Base-by-base conservation (phyloP, 2,888 invertebrate species). In the Megamerina dolium region DNA sequence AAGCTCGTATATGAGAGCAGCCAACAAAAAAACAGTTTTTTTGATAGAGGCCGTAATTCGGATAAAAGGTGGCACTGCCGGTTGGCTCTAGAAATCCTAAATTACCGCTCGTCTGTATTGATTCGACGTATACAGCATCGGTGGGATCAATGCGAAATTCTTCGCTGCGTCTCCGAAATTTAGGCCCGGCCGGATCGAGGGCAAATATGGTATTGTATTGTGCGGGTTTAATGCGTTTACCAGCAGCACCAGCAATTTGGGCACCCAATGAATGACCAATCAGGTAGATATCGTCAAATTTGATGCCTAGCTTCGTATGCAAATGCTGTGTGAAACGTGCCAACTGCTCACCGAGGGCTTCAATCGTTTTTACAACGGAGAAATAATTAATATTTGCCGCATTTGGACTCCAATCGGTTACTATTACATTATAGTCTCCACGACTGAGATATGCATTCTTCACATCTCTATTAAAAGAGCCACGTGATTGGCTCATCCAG, bases 251-350 rank as follows among this genome's bases (percentile, higher is more conserved):
- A 1, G 60, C 60, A 5, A 68, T 53, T 46, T 73, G 73, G 0
- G 66, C 73, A 5, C 73, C 73, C 37, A 73, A 46, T 5, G 70
- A 70, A 30, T 73, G 73, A 0, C 73, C 73, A 33, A 72, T 54
- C 1, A 72, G 26, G 37, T 63, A 66, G 20, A 64, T 60, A 8
- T 58, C 57, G 9, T 56, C 52, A 8, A 53, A 57, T 3, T 51
- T 42, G 1, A 64, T 54, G 2, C 45, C 42, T 1, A 53, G 50
- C 0, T 50, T 38, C 1, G 48, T 41, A 1, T 59, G 38, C 26
- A 73, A 37, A 14, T 63, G 58, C 1, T 63, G 52, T 0, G 67
- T 56, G 21, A 70, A 64, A 33, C 49, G 32, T 0, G 59, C 63
- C 8, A 71, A 33, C 41, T 63, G 58, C 1, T 53, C 52, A 2